phyloP scores from a whole-genome alignment of 2,888 invertebrate species.

The Drosophila phalerata region DNA sequence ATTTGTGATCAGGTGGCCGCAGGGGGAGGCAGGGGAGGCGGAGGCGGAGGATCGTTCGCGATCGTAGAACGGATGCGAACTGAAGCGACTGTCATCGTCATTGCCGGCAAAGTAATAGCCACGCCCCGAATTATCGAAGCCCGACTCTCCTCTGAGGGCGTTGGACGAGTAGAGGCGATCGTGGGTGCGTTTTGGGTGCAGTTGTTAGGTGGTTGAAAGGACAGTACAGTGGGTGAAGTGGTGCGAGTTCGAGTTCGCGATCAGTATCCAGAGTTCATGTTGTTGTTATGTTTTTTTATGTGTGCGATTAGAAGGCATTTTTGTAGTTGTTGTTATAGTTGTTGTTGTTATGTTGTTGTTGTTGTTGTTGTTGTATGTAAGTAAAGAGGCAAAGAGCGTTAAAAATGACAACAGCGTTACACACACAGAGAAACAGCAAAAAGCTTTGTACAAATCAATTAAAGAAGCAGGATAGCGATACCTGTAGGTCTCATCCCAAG shows the following conservation, averaged over 20 bases:
- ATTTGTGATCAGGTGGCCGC: slow-evolving; percentile 66
- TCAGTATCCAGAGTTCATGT: slow-evolving; percentile 69
- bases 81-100: slow-evolving; percentile 81
- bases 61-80: slow-evolving; percentile 50
- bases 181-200: slow-evolving; percentile 53
- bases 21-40: slow-evolving; percentile 51
- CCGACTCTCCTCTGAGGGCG: slow-evolving; percentile 87
- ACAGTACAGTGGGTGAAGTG: slow-evolving; percentile 35
- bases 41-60: slow-evolving; percentile 57
- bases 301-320: slow-evolving; percentile 58
- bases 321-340: slow-evolving; percentile 49
- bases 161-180: slow-evolving; percentile 16
- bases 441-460: neutral
- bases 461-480: slow-evolving; percentile 70
- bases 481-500: slow-evolving; percentile 86
- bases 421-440: slow-evolving; percentile 18
- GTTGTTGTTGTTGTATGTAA: slow-evolving; percentile 78
- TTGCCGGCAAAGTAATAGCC: slow-evolving; percentile 88
- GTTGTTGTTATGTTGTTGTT: slow-evolving; percentile 46
- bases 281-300: slow-evolving; percentile 49
- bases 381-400: slow-evolving; percentile 68
- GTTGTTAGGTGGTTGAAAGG: slow-evolving; percentile 39
- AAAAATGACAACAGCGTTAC: slow-evolving; percentile 34
- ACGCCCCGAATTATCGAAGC: slow-evolving; percentile 88
- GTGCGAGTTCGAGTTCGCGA: slow-evolving; percentile 46